Evolutionary conservation across 2,797 vertebrate genomes (phyloP).

Genomic region (Bovichtus diacanthus): DNA sequence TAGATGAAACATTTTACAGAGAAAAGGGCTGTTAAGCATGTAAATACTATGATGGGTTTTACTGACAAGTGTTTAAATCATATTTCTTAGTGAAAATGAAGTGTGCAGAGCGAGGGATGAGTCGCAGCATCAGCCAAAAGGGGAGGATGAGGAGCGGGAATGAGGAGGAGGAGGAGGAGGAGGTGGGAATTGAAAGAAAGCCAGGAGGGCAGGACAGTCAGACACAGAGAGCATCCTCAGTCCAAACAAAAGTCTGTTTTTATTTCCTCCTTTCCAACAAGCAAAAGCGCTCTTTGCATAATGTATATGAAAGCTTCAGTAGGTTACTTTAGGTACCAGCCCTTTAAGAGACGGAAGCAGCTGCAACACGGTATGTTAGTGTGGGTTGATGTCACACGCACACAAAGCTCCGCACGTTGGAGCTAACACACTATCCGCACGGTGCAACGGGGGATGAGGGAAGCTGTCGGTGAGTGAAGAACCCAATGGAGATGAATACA

Average conservation of each 20-base stretch:
- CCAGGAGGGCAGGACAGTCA: conserved; percentile 68
- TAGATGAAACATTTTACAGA: conserved; percentile 37
- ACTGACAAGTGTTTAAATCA: conserved; percentile 25
- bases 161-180: conserved; percentile 20
- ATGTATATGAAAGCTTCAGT: conserved; percentile 1
- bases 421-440: conserved; percentile 23
- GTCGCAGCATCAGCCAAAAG: conserved; percentile 62
- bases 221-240: conserved; percentile 70
- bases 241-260: conserved; percentile 53
- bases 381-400: conserved; percentile 26
- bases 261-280: conserved; percentile 43
- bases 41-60: conserved; percentile 21
- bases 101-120: conserved; percentile 59
- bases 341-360: conserved; percentile 53
- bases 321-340: conserved; percentile 1
- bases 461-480: conserved; percentile 43
- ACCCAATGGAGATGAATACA: conserved; percentile 34
- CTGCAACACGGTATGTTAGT: conserved; percentile 24
- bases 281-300: conserved; percentile 22
- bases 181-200: conserved; percentile 57
- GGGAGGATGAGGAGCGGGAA: conserved; percentile 55
- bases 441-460: conserved; percentile 24
- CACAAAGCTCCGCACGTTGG: neutral
- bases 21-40: conserved; percentile 33
- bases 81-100: conserved; percentile 31